phyloP scores from a whole-genome alignment of 2,888 invertebrate species.

The Calephelis perditalis region DNA sequence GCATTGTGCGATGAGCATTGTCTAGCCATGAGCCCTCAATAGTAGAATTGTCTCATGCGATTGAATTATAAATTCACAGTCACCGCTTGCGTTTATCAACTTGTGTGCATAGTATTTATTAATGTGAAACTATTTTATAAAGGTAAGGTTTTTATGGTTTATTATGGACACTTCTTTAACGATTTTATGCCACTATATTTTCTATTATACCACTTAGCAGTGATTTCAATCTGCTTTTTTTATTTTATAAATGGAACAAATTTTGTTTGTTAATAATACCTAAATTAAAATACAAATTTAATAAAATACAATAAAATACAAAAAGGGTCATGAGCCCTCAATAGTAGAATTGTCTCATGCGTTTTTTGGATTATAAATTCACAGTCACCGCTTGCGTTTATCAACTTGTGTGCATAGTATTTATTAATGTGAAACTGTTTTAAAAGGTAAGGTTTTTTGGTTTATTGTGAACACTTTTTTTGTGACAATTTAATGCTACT shows the following conservation, averaged over 20 bases:
- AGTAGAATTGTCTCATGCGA: slow-evolving; percentile 6
- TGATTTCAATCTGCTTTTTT: no score
- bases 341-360: slow-evolving; percentile 9
- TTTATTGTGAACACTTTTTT: no score
- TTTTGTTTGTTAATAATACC: no score
- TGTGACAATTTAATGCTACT: no score
- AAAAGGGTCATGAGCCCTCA: slow-evolving; percentile 10
- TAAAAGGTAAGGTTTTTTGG: neutral
- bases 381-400: slow-evolving; percentile 5
- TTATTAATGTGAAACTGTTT: neutral
- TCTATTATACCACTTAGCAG: no score
- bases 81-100: slow-evolving; percentile 1
- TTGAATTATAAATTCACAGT: slow-evolving; percentile 12
- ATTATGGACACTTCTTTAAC: no score
- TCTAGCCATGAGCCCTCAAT: slow-evolving; percentile 12
- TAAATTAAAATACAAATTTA: no score
- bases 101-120: slow-evolving; percentile 2
- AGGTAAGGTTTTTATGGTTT: slow-evolving; percentile 1
- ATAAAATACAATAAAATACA: no score
- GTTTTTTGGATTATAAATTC: slow-evolving; percentile 11
- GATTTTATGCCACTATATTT: no score
- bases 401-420: slow-evolving; percentile 3
- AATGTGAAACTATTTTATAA: neutral
- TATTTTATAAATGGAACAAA: no score
- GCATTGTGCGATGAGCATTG: slow-evolving; percentile 13